Base-by-base conservation (phyloP, 1,140 invertebrate genomes). In the Homalodisca vitripennis region DNA sequence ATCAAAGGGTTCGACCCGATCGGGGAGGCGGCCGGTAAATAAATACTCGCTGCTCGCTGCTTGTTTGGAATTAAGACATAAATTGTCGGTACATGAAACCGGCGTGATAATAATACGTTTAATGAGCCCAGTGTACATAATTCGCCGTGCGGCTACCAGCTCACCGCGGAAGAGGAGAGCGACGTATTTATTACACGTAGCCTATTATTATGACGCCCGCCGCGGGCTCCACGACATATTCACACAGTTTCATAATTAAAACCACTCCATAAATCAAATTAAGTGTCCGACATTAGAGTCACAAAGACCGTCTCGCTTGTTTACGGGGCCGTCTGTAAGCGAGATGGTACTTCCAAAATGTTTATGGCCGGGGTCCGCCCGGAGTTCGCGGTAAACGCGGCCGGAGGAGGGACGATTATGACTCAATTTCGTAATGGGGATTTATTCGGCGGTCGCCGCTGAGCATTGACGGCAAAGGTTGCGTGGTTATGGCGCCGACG, bases 191-290 rank as follows among this genome's bases (percentile, higher is more conserved):
- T 60, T 12, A 29, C 55, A 29, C 14, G 10, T 27, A 60, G 22
- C 55, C 22, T 60, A 26, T 60, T 60, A 60, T 60, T 64, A n/a
- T 17, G 62, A 31, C 62, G 27, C 1, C 29, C 14, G 12, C 29
- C 63, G 63, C 63, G 22, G 63, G 29, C 22, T 41, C 6, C 34
- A n/a, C n/a, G n/a, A n/a, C 17, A 60, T 29, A 60, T 66, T 66
- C 63, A 66, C 63, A 66, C 32, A 66, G 32, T 66, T 66, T 47
- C 32, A 66, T 66, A 66, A 66, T 66, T 66, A 66, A 66, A 66
- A 66, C 63, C 24, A 66, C 63, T 66, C 26, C 26, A 66, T 66
- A 66, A 66, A 66, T 66, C 63, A 66, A 66, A 66, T 66, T 66
- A 66, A 66, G 32, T 31, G 63, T 22, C 24, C 32, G 41, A 47